Evolutionary conservation across 2,113 vertebrate species (phyloP).

Genomic region (Ursus arctos): DNA sequence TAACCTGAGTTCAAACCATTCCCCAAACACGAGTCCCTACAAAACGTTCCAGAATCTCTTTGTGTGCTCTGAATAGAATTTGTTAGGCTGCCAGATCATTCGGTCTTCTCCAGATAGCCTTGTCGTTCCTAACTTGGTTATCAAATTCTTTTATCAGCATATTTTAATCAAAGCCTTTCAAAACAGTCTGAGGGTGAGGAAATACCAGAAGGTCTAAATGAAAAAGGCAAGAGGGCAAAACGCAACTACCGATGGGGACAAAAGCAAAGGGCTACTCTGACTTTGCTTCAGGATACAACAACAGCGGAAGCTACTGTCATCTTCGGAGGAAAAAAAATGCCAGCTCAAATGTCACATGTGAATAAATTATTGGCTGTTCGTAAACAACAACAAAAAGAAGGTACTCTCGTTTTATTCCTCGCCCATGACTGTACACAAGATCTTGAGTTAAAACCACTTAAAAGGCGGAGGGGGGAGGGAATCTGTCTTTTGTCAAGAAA

Average conservation of each 20-base stretch:
- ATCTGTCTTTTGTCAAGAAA: constrained; percentile 25
- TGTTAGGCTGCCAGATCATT: constrained; percentile 82
- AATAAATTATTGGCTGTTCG: constrained; percentile 77
- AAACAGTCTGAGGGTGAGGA: constrained; percentile 73
- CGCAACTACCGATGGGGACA: constrained; percentile 56
- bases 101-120: constrained; percentile 79
- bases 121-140: constrained; percentile 69
- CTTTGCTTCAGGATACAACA: constrained; percentile 48
- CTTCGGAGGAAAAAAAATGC: constrained; percentile 61
- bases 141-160: constrained; percentile 82
- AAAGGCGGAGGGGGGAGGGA: background rate
- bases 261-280: constrained; percentile 63
- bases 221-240: constrained; percentile 62
- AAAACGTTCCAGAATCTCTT: constrained; percentile 89
- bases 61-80: constrained; percentile 86
- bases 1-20: constrained; percentile 89
- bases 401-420: constrained; percentile 28
- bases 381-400: constrained; percentile 70
- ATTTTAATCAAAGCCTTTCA: constrained; percentile 83
- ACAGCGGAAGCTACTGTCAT: constrained; percentile 67
- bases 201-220: constrained; percentile 74
- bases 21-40: constrained; percentile 86
- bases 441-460: background rate
- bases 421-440: background rate
- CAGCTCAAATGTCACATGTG: constrained; percentile 77